Percentiles rank a stretch among this genome's conserved stretches.
These are phyloP conservation scores for Lasiurus borealis DNA, from an alignment of 2,113 vertebrate genomes.

Conservation along the genomic window DNA sequence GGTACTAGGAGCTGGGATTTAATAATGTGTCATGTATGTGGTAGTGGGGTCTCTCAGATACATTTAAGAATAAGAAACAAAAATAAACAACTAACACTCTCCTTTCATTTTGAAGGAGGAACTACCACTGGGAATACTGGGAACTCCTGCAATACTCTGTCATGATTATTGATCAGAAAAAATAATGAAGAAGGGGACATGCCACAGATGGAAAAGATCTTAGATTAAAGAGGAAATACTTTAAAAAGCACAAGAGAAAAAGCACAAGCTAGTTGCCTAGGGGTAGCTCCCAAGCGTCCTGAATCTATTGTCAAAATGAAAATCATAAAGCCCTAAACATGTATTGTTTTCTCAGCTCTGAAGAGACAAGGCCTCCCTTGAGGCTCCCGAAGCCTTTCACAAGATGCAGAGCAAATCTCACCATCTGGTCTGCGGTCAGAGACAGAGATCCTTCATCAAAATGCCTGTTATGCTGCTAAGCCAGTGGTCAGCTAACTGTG, in stretches of 20 bases:
- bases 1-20: neutral
- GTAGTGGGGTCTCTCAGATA: neutral
- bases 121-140: neutral
- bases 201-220: neutral
- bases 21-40: neutral
- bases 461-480: neutral
- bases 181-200: neutral
- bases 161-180: neutral
- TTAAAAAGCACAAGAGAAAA: neutral
- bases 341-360: too few relatives aligned
- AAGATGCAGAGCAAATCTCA: neutral
- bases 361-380: neutral
- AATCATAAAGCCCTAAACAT: too few relatives aligned
- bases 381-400: neutral
- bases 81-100: neutral
- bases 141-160: neutral
- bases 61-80: neutral
- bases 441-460: neutral
- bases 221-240: neutral
- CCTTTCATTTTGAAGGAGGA: constrained; percentile 13
- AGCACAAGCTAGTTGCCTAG: neutral
- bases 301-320: neutral
- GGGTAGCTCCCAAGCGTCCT: neutral
- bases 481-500: too few relatives aligned
- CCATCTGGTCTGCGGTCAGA: neutral